Conservation (phyloP, 2,113 vertebrate species). For the Sceloporus undulatus region DNA sequence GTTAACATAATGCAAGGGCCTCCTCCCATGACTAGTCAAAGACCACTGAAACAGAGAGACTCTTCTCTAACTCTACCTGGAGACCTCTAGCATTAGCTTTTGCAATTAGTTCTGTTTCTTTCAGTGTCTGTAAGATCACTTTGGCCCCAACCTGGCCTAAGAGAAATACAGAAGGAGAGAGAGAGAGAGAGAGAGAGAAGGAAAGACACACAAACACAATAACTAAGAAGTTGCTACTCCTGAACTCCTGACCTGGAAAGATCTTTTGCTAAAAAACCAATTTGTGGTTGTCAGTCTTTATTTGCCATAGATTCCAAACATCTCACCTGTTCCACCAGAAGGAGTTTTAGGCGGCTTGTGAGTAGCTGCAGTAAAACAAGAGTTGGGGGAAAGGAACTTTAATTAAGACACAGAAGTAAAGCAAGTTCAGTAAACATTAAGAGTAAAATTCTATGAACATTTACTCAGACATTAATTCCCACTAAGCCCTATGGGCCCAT, state of each 20-base stretch:
- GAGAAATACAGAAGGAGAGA: not conserved
- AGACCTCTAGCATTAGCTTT: no score
- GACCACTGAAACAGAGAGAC: no score
- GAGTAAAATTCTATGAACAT: not conserved
- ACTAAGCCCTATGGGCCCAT: not conserved
- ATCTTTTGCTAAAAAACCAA: not conserved
- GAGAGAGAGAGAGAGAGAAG: no score
- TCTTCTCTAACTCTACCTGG: no score
- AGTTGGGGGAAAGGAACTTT: not conserved
- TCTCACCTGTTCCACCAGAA: constrained; percentile 63
- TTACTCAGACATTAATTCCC: not conserved
- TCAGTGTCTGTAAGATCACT: no score
- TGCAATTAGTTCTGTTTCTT: no score
- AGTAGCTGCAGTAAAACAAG: constrained; percentile 61
- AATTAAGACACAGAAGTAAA: not conserved
- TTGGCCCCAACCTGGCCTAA: not conserved
- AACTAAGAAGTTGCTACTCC: no score
- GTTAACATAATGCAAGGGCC: not conserved
- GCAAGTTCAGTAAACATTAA: not conserved
- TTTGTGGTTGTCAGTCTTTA: not conserved
- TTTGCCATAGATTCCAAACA: not conserved
- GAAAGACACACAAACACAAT: not conserved
- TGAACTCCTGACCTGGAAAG: not conserved
- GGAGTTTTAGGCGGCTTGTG: constrained; percentile 65
- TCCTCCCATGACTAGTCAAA: not conserved